Evolutionary conservation across 2,113 vertebrate species (phyloP).

Genomic region (Nerophis lumbriciformis): DNA sequence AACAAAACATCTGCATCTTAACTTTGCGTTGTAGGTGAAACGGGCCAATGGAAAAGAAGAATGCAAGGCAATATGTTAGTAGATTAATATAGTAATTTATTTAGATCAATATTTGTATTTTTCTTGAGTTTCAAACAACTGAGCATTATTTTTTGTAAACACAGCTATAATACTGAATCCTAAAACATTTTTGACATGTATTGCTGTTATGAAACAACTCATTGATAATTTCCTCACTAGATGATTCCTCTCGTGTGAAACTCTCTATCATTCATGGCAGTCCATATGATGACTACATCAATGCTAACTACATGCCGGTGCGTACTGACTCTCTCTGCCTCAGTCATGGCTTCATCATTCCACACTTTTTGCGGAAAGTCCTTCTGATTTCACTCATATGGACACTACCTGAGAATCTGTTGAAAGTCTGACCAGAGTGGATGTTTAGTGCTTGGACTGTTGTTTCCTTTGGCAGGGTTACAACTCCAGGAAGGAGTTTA

Average conservation of each 20-base stretch:
- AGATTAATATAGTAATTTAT: too few relatives aligned
- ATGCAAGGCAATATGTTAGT: too few relatives aligned
- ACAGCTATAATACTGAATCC: background rate
- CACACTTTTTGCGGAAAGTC: background rate
- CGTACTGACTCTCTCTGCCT: constrained; percentile 45
- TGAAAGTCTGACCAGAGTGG: background rate
- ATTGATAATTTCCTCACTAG: constrained; percentile 51
- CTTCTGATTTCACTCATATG: too few relatives aligned
- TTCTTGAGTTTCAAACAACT: too few relatives aligned
- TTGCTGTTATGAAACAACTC: background rate
- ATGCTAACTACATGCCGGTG: constrained; percentile 95
- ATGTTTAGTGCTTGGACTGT: constrained; percentile 3
- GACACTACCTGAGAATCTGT: too few relatives aligned
- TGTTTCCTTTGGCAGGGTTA: constrained; percentile 77
- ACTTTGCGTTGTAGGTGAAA: too few relatives aligned
- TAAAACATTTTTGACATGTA: background rate
- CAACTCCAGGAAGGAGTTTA: constrained; percentile 84
- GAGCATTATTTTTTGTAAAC: background rate
- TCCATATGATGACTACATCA: constrained; percentile 86
- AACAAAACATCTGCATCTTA: too few relatives aligned
- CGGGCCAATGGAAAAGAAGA: too few relatives aligned
- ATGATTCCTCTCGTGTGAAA: constrained; percentile 91
- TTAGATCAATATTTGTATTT: too few relatives aligned
- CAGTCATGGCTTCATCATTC: constrained; percentile 21
- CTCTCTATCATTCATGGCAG: constrained; percentile 76